These are phyloP conservation scores for Rhamphomyia laevipes DNA, from an alignment of 2,888 invertebrate genomes.

Conservation along the genomic window DNA sequence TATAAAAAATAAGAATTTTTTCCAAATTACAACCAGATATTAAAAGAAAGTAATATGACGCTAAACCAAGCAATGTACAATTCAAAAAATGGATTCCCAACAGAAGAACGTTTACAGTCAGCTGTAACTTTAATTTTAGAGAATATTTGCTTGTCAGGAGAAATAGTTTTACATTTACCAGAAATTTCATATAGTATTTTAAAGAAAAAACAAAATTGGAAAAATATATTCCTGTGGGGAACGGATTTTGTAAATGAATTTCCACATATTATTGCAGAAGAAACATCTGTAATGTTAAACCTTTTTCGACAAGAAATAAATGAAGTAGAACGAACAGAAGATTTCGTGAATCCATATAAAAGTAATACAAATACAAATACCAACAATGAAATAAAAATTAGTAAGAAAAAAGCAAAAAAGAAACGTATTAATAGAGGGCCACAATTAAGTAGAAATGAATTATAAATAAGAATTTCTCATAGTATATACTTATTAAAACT, in stretches of 20 bases:
- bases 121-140: conserved; percentile 16
- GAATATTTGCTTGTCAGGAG: conserved; percentile 17
- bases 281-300: conserved; percentile 15
- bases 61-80: conserved; percentile 12
- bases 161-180: conserved; percentile 20
- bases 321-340: conserved; percentile 11
- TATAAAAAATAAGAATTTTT: not conserved
- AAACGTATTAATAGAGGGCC: conserved; percentile 14
- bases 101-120: conserved; percentile 13
- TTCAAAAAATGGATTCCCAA: conserved; percentile 14
- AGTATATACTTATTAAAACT: not conserved
- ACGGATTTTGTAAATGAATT: conserved; percentile 15
- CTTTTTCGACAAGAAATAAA: conserved; percentile 19
- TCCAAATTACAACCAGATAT: conserved; percentile 11
- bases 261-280: conserved; percentile 16
- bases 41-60: conserved; percentile 16
- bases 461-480: not conserved
- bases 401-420: conserved; percentile 7
- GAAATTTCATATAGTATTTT: conserved; percentile 18
- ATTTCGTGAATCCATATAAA: conserved; percentile 14
- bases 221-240: conserved; percentile 17
- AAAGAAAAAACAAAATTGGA: conserved; percentile 14
- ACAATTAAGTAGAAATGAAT: conserved; percentile 9
- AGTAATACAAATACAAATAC: not conserved
- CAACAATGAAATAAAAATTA: not conserved